Percentiles rank a stretch among this genome's conserved stretches.
Evolutionary conservation across 2,888 invertebrate genomes (phyloP).

Genomic region (Synanthedon vespiformis): DNA sequence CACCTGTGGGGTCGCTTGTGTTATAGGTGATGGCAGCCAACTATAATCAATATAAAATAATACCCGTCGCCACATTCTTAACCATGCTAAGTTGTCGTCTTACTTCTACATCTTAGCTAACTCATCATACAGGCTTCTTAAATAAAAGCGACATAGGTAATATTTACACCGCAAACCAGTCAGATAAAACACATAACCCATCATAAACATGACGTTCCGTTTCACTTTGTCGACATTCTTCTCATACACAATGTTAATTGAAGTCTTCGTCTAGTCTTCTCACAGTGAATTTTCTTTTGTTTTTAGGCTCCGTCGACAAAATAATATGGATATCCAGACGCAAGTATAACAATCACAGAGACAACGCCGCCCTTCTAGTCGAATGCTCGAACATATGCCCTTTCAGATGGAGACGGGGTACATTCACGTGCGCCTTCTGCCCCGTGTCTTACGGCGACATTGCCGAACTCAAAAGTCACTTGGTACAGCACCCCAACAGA

Average conservation of each 20-base stretch:
- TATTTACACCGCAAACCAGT: no score
- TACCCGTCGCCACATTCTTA: no score
- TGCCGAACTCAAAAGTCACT: conserved; percentile 31
- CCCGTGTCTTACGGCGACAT: conserved; percentile 41
- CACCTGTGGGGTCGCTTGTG: no score
- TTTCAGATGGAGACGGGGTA: conserved; percentile 50
- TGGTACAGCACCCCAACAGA: conserved; percentile 30
- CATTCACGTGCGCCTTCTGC: conserved; percentile 48
- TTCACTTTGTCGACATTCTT: conserved; percentile 47
- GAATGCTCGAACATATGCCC: conserved; percentile 53
- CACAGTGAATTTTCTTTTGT: conserved; percentile 46
- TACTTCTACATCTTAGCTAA: no score
- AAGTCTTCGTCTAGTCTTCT: not conserved
- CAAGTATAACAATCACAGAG: conserved; percentile 53
- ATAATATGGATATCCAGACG: conserved; percentile 46
- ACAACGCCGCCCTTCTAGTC: conserved; percentile 51
- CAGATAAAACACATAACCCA: no score
- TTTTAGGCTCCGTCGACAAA: conserved; percentile 43
- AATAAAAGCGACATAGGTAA: no score
- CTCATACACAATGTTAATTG: conserved; percentile 37
- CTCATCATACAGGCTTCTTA: no score
- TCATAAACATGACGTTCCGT: not conserved
- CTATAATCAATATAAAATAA: no score
- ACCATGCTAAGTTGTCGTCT: no score
- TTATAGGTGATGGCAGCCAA: no score